Base-by-base conservation (phyloP, 2,888 invertebrate species). In the Oasisia sp. region DNA sequence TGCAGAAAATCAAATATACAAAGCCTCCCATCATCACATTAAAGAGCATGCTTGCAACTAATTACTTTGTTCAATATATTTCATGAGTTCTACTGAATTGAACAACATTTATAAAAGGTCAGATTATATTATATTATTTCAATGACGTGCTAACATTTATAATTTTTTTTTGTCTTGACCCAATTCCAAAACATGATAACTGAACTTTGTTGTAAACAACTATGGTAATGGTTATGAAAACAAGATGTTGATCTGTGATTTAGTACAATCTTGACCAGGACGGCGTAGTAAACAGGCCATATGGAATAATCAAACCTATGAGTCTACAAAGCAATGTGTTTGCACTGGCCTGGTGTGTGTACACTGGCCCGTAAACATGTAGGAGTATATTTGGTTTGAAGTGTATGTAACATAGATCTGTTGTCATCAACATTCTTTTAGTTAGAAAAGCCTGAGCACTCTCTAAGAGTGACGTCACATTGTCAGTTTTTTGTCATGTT, bases 131-230 rank as follows among this genome's bases (percentile, higher is more conserved):
- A 50, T 50, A 50, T 12, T 50, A 50, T 7, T 12, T 50, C 50
- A 50, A 50, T 50, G 50, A 50, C 50, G 50, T 50, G 9, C 50
- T 7, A 50, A 0, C 50, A 50, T 50, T 50, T 50, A 50, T 50
- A 50, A 38, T 2, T 38, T 38, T 38, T 38, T 38, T 38, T 45
- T 45, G 11, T 45, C 50, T 50, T 50, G 50, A 50, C 50, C 50
- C 50, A 14, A 14, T 50, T 74, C 74, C 5, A 74, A 19, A 19
- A 74, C 74, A 50, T 45, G 3, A 74, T 74, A 74, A 74, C 74
- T 50, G 50, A 74, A n/a, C n/a, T 74, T 74, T 74, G 74, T 74
- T 74, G 74, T 74, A 19, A 74, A 74, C 74, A 74, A n/a, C 74
- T n/a, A 5, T 7, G 0, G 14, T 27, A 19, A 27, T 74, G 74